Percentiles rank a stretch among this genome's conserved stretches.
Evolutionary conservation across 1,140 invertebrate genomes (phyloP).

Genomic region (Parasteatoda tepidariorum): DNA sequence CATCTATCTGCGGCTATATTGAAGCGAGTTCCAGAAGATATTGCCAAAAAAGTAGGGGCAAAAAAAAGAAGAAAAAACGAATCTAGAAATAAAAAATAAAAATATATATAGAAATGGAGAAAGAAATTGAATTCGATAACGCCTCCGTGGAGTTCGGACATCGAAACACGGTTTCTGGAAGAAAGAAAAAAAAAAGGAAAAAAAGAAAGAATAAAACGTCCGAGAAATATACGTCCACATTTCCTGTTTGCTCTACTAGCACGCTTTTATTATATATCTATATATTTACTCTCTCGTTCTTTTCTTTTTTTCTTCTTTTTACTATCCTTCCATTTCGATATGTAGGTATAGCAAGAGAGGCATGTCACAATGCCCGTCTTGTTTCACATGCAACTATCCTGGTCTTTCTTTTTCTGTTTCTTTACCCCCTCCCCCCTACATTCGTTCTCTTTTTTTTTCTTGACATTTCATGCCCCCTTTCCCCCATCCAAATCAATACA

Average conservation of each 20-base stretch:
- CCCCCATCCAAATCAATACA: slow-evolving; percentile 32
- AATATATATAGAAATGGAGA: neutral
- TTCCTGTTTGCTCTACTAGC: slow-evolving; percentile 53
- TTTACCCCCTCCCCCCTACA: neutral
- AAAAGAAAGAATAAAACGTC: slow-evolving; percentile 9
- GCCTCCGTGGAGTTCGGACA: slow-evolving; percentile 33
- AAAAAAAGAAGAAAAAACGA: slow-evolving; percentile 3
- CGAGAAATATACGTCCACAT: slow-evolving; percentile 55
- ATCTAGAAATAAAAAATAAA: neutral
- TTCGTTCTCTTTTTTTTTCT: neutral
- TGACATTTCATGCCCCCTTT: neutral
- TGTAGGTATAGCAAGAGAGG: slow-evolving; percentile 23
- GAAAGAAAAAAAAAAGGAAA: neutral
- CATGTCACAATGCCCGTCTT: slow-evolving; percentile 57
- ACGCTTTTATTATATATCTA: slow-evolving; percentile 52
- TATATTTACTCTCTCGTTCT: slow-evolving; percentile 14
- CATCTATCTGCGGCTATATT: slow-evolving; percentile 34
- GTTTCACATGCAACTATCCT: slow-evolving; percentile 57
- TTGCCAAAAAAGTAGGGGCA: slow-evolving; percentile 6
- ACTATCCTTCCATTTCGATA: slow-evolving; percentile 29
- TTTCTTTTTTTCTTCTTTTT: neutral
- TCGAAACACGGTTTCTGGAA: neutral
- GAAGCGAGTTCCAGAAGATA: neutral
- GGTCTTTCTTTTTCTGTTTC: neutral
- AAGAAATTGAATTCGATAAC: slow-evolving; percentile 55